phyloP scores from a whole-genome alignment of 2,797 vertebrate species.

The Scarus forsteni region DNA sequence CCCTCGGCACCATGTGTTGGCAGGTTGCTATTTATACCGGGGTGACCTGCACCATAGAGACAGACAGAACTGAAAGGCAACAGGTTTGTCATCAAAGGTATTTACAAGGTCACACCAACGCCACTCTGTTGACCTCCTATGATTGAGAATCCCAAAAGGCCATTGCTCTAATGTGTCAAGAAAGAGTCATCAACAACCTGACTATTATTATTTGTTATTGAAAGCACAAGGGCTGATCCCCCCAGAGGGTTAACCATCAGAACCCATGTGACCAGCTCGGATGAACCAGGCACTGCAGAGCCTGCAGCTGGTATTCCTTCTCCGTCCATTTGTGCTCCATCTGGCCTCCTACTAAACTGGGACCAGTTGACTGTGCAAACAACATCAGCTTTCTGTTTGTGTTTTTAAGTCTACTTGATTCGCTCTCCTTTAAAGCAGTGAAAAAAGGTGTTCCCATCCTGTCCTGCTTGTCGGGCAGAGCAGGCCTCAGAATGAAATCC shows the following conservation, averaged over 20 bases:
- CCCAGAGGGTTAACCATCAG: slow-evolving; percentile 52
- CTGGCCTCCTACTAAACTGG: slow-evolving; percentile 60
- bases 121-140: background rate
- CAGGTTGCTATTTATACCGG: slow-evolving; percentile 79
- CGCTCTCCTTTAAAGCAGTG: slow-evolving; percentile 50
- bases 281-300: slow-evolving; percentile 32
- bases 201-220: slow-evolving; percentile 29
- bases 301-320: slow-evolving; percentile 43
- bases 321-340: slow-evolving; percentile 56
- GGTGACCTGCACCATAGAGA: slow-evolving; percentile 64
- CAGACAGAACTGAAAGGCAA: slow-evolving; percentile 52
- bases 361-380: slow-evolving; percentile 57
- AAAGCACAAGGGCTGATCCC: slow-evolving; percentile 38
- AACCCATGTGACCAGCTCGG: slow-evolving; percentile 49
- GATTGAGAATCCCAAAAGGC: slow-evolving; percentile 17
- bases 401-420: slow-evolving; percentile 68
- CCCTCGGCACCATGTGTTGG: slow-evolving; percentile 66
- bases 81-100: slow-evolving; percentile 43
- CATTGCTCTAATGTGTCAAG: slow-evolving; percentile 3
- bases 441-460: slow-evolving; percentile 58
- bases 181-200: slow-evolving; percentile 31
- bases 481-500: slow-evolving; percentile 66
- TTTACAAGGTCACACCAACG: slow-evolving; percentile 28
- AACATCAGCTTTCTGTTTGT: slow-evolving; percentile 70
- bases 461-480: slow-evolving; percentile 64